Evolutionary conservation across 2,113 vertebrate species (phyloP), one percentile per base, ranked within the genome.

Genomic region (Pelmatolapia mariae): DNA sequence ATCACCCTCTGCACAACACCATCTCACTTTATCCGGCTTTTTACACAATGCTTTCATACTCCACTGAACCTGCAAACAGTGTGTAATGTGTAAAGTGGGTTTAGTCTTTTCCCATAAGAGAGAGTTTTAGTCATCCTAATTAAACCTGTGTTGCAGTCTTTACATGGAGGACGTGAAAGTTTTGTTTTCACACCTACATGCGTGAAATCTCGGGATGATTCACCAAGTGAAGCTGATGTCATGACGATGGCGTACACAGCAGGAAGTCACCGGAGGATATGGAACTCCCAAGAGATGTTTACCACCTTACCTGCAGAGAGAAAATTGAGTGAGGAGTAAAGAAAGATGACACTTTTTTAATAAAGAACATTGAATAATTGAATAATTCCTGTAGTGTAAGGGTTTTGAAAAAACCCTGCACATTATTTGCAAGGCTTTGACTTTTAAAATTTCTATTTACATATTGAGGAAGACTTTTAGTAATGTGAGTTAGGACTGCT

Each of bases 181-280:
- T 80, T 38, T 71, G 84, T 87, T 91, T 38, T 90, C 26, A 45
- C 31, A 61, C 19, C 33, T 43, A 36, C 81, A 76, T 50, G 53
- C 33, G 24, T 7, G 3, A 83, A 26, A 68, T 81, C 83, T 63
- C 1, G 4, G 16, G 73, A 43, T 84, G 85, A 86, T 73, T 81
- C 82, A 3, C 82, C 81, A 81, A 80, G 10, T 83, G 87, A 89
- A 86, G 81, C 82, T 89, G 92, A 91, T 91, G 94, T 91, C 94
- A 95, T 95, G 93, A 93, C 91, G 87, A 93, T 94, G 63, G 19
- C 29, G 57, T 92, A 73, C 91, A 95, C 93, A 95, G 56, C 83
- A 86, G 80, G 87, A 89, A 92, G 91, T 89, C 40, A 91, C 89
- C 81, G 81, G 56, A 26, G 86, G 82, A 84, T 89, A 63, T 61